These are phyloP conservation scores for Odocoileus hemionus DNA, from an alignment of 2,113 vertebrate species.

Conservation along the genomic window DNA sequence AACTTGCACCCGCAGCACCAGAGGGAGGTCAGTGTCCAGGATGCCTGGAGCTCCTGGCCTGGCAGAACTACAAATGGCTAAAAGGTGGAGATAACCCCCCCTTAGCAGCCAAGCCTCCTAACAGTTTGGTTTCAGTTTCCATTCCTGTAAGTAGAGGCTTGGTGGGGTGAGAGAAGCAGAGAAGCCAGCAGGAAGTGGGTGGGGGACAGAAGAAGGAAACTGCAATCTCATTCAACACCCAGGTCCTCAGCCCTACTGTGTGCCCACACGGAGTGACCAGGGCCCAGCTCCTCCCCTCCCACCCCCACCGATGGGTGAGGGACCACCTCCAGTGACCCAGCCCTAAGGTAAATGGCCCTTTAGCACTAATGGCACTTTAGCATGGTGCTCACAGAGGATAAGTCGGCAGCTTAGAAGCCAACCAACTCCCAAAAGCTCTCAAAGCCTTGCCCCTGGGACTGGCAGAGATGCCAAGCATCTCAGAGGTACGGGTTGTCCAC, in stretches of 20 bases:
- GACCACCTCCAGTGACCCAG: no score
- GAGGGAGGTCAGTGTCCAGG: not conserved
- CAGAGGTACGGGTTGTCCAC: no score
- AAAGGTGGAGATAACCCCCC: not conserved
- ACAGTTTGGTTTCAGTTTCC: not conserved
- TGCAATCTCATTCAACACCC: not conserved
- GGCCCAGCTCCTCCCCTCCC: not conserved
- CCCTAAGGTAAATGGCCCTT: no score
- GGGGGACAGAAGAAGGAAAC: not conserved
- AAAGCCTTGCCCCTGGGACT: no score
- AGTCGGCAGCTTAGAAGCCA: not conserved
- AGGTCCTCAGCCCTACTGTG: not conserved
- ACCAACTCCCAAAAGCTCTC: not conserved
- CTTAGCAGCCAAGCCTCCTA: not conserved
- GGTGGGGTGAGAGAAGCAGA: rapidly evolving
- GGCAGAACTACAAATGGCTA: not conserved
- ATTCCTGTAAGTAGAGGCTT: not conserved
- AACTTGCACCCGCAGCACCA: not conserved
- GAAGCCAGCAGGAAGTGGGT: not conserved
- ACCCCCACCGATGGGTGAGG: no score
- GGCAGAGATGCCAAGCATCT: not conserved
- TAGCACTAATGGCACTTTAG: no score
- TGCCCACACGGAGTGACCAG: not conserved
- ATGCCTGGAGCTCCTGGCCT: not conserved
- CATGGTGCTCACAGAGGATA: no score